Evolutionary conservation across 2,797 vertebrate species (phyloP).

Genomic region (Cygnus olor): DNA sequence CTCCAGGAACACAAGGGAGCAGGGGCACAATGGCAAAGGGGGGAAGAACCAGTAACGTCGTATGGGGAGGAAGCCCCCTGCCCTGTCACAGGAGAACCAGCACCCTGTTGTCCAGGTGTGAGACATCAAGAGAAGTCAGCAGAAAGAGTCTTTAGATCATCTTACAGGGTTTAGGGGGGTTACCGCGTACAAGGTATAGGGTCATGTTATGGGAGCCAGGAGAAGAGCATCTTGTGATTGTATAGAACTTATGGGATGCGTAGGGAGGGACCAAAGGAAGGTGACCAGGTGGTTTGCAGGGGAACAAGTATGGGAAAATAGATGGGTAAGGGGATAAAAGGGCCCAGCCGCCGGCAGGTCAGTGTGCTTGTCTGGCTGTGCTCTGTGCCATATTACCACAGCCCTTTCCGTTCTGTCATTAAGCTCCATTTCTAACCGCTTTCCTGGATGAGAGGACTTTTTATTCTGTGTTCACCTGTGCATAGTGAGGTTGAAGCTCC

Average conservation of each 20-base stretch:
- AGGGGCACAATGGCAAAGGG: not conserved
- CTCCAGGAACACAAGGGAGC: not conserved
- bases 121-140: not conserved
- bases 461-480: accelerated
- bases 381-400: not conserved
- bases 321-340: not conserved
- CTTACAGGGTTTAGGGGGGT: not conserved
- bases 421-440: not conserved
- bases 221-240: not conserved
- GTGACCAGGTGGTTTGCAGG: not conserved
- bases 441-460: not conserved
- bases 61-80: not conserved
- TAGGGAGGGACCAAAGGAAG: not conserved
- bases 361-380: not conserved
- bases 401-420: not conserved
- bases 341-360: not conserved
- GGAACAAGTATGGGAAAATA: not conserved
- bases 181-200: not conserved
- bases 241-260: not conserved
- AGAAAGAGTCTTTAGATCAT: not conserved
- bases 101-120: not conserved
- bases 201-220: not conserved
- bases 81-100: not conserved
- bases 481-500: not conserved
- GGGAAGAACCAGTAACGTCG: accelerated